Conservation (phyloP, 1,140 invertebrate species). For the Eubasilissa regina region DNA sequence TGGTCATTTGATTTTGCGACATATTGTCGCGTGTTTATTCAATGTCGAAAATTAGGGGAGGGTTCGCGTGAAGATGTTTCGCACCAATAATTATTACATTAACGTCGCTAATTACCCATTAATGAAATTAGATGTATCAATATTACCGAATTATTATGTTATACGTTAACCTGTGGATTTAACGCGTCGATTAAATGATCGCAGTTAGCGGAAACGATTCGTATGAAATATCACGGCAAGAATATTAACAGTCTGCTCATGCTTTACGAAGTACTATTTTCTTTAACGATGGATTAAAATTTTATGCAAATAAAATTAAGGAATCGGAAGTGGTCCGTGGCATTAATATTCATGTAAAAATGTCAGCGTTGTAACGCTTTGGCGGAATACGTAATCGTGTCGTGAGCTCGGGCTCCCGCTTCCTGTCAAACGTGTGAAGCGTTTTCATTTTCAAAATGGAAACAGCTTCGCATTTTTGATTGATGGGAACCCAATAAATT, state of each 20-base stretch:
- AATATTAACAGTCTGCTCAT: slow-evolving; percentile 11
- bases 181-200: not conserved
- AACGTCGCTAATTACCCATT: too few species aligned
- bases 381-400: slow-evolving; percentile 54
- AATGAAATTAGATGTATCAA: too few species aligned
- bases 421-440: slow-evolving; percentile 20
- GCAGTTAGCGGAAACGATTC: slow-evolving; percentile 14
- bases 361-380: slow-evolving; percentile 35
- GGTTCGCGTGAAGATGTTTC: too few species aligned
- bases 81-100: too few species aligned
- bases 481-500: not conserved
- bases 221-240: slow-evolving; percentile 1
- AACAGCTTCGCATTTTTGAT: not conserved
- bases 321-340: slow-evolving; percentile 54
- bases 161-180: not conserved
- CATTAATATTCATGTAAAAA: slow-evolving; percentile 60
- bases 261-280: slow-evolving; percentile 32
- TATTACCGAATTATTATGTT: too few species aligned
- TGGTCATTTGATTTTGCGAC: too few species aligned
- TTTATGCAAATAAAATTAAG: slow-evolving; percentile 58
- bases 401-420: slow-evolving; percentile 20
- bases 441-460: not conserved
- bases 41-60: too few species aligned
- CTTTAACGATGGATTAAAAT: slow-evolving; percentile 51
- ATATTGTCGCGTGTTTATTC: too few species aligned